Percentiles rank a stretch among this genome's conserved stretches.
Conservation (phyloP, 2,888 invertebrate species). For the Drosophila testacea region DNA sequence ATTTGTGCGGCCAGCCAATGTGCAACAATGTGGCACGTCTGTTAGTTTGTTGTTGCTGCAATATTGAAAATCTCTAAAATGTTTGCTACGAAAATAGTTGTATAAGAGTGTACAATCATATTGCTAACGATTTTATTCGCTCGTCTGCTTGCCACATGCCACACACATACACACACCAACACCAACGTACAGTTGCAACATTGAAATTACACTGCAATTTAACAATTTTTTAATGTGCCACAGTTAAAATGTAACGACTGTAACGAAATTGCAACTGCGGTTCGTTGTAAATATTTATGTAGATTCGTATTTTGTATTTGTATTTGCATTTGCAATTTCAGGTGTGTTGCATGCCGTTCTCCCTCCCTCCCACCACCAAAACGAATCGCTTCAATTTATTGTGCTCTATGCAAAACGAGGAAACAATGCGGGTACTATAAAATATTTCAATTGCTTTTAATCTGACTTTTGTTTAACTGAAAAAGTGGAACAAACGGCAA, state of each 20-base stretch:
- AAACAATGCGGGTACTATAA: slow-evolving; percentile 19
- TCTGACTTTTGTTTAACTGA: slow-evolving; percentile 27
- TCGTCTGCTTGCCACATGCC: slow-evolving; percentile 8
- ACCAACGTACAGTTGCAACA: slow-evolving; percentile 19
- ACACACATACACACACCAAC: too few species aligned
- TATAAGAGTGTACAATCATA: slow-evolving; percentile 7
- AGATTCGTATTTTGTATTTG: slow-evolving; percentile 3
- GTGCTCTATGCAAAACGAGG: not conserved
- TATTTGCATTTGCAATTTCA: slow-evolving; percentile 36
- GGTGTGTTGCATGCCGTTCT: slow-evolving; percentile 13
- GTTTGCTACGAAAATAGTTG: not conserved
- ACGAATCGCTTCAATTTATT: slow-evolving; percentile 43
- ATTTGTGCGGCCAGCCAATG: slow-evolving; percentile 48
- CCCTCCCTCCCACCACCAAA: slow-evolving; percentile 2
- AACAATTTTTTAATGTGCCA: slow-evolving; percentile 22
- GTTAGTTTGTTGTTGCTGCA: not conserved
- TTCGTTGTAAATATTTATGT: slow-evolving; percentile 32
- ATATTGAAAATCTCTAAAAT: slow-evolving; percentile 34
- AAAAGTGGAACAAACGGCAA: not conserved
- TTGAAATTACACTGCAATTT: slow-evolving; percentile 24
- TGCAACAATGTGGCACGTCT: slow-evolving; percentile 40
- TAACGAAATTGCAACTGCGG: slow-evolving; percentile 49
- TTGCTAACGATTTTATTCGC: not conserved
- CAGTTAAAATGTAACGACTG: slow-evolving; percentile 31
- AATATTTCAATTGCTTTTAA: slow-evolving; percentile 40